These are phyloP conservation scores for Penaeus indicus DNA, from an alignment of 1,140 invertebrate genomes.

Conservation along the genomic window DNA sequence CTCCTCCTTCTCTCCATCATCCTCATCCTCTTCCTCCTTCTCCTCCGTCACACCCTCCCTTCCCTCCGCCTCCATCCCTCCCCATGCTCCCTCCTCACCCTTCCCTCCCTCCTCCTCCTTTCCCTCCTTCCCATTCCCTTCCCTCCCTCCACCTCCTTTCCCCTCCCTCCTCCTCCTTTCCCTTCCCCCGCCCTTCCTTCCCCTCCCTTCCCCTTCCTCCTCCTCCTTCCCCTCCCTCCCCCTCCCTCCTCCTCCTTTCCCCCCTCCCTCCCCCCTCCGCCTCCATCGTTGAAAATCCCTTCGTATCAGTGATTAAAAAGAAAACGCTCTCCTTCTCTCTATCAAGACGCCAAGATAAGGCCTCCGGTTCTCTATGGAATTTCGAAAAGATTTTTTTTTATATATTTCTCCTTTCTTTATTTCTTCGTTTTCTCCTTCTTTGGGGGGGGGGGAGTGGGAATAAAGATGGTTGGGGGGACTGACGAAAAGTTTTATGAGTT, in stretches of 20 bases:
- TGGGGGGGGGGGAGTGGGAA: no score
- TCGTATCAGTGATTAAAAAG: no score
- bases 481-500: no score
- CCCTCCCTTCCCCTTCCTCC: not conserved
- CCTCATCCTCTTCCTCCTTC: not conserved
- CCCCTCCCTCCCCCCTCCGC: not conserved
- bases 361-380: no score
- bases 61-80: not conserved
- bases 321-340: no score
- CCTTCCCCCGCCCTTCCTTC: not conserved
- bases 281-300: no score
- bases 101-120: not conserved
- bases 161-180: not conserved
- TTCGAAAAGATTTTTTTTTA: no score
- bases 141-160: not conserved
- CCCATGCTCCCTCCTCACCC: not conserved
- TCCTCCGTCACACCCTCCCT: not conserved
- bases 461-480: no score
- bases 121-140: not conserved
- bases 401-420: no score
- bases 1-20: not conserved
- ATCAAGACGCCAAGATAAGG: no score
- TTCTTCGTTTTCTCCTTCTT: no score
- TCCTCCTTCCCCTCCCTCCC: not conserved
- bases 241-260: not conserved